These are phyloP conservation scores for Crypturellus undulatus DNA, from an alignment of 2,113 vertebrate genomes.

Conservation along the genomic window DNA sequence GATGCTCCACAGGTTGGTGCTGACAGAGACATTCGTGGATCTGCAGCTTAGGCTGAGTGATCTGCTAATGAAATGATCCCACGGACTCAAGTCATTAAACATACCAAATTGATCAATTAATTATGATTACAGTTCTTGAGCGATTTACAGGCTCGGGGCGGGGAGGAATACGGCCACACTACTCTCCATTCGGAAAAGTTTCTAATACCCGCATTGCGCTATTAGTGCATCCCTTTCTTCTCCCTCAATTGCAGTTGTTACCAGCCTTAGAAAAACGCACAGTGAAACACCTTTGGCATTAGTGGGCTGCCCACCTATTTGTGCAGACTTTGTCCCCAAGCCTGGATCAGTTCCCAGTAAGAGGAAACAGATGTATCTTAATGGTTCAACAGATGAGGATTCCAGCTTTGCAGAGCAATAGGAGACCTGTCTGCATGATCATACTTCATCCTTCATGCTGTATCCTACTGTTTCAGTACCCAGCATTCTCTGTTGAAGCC, in stretches of 20 bases:
- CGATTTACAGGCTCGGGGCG: background rate
- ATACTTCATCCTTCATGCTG: constrained; percentile 70
- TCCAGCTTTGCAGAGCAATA: constrained; percentile 26
- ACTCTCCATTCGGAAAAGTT: background rate
- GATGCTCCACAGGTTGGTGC: background rate
- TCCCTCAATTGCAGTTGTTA: background rate
- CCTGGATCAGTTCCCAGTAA: background rate
- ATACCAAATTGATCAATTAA: background rate
- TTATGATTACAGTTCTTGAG: background rate
- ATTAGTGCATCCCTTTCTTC: background rate
- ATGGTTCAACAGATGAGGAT: constrained; percentile 56
- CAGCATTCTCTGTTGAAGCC: background rate
- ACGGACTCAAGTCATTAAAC: background rate
- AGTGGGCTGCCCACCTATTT: background rate
- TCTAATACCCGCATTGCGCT: background rate
- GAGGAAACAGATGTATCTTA: constrained; percentile 35
- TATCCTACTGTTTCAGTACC: background rate
- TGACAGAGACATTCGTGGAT: background rate
- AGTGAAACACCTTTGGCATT: background rate
- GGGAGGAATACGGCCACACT: background rate
- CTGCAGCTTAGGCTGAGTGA: background rate
- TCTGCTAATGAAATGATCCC: background rate
- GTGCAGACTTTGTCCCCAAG: background rate
- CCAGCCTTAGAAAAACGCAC: background rate
- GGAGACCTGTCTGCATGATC: constrained; percentile 72